phyloP scores from a whole-genome alignment of 64 coral and sea anemone genomes.

The Astreopora myriophthalma region DNA sequence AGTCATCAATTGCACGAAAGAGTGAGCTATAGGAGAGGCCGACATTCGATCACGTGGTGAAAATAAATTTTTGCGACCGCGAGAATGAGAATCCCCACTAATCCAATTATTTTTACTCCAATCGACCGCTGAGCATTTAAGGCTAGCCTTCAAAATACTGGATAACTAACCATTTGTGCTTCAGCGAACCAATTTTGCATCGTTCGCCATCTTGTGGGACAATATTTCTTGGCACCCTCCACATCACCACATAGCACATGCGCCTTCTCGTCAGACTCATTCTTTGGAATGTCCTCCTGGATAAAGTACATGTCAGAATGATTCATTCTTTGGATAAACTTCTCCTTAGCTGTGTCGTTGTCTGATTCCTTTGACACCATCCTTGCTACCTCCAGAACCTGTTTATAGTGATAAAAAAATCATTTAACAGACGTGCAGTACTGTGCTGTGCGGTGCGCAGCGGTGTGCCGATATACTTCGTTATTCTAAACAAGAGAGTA shows the following conservation, averaged over 20 bases:
- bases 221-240: conserved; percentile 54
- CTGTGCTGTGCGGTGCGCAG: no score
- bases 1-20: no score
- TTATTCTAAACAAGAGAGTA: no score
- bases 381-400: conserved; percentile 67
- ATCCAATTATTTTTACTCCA: no score
- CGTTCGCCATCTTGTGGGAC: conserved; percentile 70
- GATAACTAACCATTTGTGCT: conserved; percentile 46
- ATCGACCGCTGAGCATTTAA: no score
- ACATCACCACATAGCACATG: conserved; percentile 57
- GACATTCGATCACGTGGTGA: no score
- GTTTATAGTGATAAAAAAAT: neutral
- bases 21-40: no score
- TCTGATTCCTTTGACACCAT: conserved; percentile 64
- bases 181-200: conserved; percentile 62
- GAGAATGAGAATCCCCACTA: no score
- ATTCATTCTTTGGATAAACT: conserved; percentile 68
- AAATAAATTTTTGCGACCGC: no score
- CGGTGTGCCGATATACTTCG: no score
- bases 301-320: conserved; percentile 84
- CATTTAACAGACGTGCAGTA: neutral
- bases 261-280: conserved; percentile 62
- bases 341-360: conserved; percentile 38
- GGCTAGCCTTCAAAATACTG: no score
- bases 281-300: conserved; percentile 44